phyloP scores from a whole-genome alignment of 2,797 vertebrate genomes.

The Cyclopterus lumpus region DNA sequence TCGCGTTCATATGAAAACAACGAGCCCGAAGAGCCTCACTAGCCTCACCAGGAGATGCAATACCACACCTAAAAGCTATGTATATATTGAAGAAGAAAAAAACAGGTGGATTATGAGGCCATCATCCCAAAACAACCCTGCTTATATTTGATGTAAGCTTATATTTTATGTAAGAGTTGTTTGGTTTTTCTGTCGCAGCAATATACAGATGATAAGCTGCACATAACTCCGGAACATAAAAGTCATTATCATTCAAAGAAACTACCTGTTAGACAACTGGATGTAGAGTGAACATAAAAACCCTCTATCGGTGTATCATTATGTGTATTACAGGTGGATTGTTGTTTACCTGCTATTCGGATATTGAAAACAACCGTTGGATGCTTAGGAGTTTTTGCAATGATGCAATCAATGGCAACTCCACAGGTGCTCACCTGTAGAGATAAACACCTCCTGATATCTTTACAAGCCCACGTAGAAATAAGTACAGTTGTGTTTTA shows the following conservation, averaged over 20 bases:
- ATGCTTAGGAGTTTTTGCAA: slow-evolving; percentile 27
- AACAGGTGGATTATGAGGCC: slow-evolving; percentile 15
- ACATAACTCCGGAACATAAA: slow-evolving; percentile 12
- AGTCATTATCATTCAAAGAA: slow-evolving; percentile 11
- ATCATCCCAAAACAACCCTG: background rate
- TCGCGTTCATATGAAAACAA: slow-evolving; percentile 77
- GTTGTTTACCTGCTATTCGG: slow-evolving; percentile 9
- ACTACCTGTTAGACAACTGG: slow-evolving; percentile 2
- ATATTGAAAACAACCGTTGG: slow-evolving; percentile 31
- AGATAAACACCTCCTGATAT: slow-evolving; percentile 31
- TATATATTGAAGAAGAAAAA: slow-evolving; percentile 7
- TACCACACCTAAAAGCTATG: slow-evolving; percentile 38
- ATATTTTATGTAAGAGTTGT: slow-evolving; percentile 16
- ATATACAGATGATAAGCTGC: background rate
- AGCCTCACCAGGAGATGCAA: slow-evolving; percentile 42
- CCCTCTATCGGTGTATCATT: slow-evolving; percentile 17
- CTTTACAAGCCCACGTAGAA: slow-evolving; percentile 16
- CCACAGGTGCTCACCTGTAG: slow-evolving; percentile 53
- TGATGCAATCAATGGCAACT: slow-evolving; percentile 69
- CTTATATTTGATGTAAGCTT: slow-evolving; percentile 21
- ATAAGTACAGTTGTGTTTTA: background rate
- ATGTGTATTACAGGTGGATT: slow-evolving; percentile 11
- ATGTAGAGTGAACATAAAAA: slow-evolving; percentile 13
- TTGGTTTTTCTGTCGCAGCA: slow-evolving; percentile 5
- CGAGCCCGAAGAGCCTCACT: slow-evolving; percentile 48